Conservation (phyloP, 2,888 invertebrate species). For the Odontocolon sp. region DNA sequence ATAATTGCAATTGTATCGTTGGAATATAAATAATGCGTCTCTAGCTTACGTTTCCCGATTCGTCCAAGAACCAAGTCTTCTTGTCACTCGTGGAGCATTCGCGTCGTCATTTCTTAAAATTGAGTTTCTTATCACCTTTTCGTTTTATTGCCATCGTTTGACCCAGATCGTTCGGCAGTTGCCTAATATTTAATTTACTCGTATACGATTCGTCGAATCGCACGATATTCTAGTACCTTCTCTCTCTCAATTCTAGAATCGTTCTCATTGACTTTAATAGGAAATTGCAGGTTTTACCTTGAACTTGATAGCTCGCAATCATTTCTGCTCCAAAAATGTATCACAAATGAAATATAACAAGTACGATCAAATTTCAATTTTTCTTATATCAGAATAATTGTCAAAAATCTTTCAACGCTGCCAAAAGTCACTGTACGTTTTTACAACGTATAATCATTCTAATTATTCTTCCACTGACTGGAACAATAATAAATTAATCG, state of each 20-base stretch:
- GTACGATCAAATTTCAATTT: too few relatives aligned
- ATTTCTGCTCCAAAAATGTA: constrained; percentile 7
- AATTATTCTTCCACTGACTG: neutral
- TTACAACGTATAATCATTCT: neutral
- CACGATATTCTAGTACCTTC: neutral
- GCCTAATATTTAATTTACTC: neutral
- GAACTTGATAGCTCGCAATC: constrained; percentile 20
- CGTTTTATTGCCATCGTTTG: neutral
- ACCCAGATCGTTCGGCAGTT: too few relatives aligned
- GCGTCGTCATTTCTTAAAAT: neutral
- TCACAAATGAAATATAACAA: neutral
- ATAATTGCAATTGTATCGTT: too few relatives aligned
- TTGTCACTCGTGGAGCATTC: neutral
- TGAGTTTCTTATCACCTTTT: neutral
- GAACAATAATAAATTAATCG: constrained; percentile 6
- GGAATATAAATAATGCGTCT: too few relatives aligned
- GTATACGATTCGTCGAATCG: neutral
- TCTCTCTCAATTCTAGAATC: neutral
- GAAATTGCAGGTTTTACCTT: constrained; percentile 39
- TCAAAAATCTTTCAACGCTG: too few relatives aligned
- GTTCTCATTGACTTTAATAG: neutral
- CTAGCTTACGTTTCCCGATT: neutral
- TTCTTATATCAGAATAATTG: too few relatives aligned
- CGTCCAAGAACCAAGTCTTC: neutral
- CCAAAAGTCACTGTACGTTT: too few relatives aligned